Evolutionary conservation across 2,113 vertebrate genomes (phyloP), one percentile per base, ranked within the genome.

Genomic region (Pterocles gutturalis): DNA sequence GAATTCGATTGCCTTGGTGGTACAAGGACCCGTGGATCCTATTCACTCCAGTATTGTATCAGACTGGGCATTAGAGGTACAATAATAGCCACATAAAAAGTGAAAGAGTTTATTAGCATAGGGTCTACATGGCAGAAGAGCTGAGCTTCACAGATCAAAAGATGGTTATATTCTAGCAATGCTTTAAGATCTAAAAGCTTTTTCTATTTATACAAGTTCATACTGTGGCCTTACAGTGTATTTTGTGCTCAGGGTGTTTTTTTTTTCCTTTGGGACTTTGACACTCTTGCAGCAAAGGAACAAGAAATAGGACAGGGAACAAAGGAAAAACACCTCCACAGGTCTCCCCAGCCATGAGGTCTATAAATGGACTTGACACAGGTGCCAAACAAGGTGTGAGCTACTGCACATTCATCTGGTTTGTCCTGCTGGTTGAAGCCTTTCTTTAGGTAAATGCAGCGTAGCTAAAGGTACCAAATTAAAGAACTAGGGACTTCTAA

Each of bases 231-330:
- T 45, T 87, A 54, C 9, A 81, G 13, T 28, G 26, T 19, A 73
- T 88, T 95, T 89, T 54, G 22, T 85, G 19, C 49, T 92, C 22
- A 57, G 26, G 54, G 16, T 60, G 14, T 41, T 26, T 26, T 21
- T 62, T n/a, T 81, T 86, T 60, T 38, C 4, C 24, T 78, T 80
- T 73, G 18, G 36, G 13, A 12, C 26, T 71, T 67, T 18, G 28
- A 7, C 75, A 26, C n/a, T 38, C 34, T 72, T 81, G n/a, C 22
- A 83, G 54, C 17, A 93, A 78, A 90, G 46, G 3, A 55, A 9
- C 12, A 92, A 93, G 71, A 89, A 93, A 81, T 43, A 70, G n/a
- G 25, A 75, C 36, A 83, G 25, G n/a, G 31, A 70, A 87, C 29
- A 92, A 77, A 89, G 13, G 22, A 41, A 69, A 83, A 83, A 57